Evolutionary conservation across 2,888 invertebrate species (phyloP).

Genomic region (Scrobipalpa atriplicella): DNA sequence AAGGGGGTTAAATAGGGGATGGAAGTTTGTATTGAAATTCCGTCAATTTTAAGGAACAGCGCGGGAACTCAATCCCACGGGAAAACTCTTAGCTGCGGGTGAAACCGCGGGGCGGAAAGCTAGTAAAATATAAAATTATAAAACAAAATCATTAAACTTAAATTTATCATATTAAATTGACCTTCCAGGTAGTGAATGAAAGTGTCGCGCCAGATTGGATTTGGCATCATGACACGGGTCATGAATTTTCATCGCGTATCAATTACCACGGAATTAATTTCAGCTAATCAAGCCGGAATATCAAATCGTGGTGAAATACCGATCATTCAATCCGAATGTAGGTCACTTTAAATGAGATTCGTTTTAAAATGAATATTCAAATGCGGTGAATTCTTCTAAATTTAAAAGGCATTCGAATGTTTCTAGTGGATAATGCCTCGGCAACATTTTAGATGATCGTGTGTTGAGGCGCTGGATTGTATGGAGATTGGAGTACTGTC

Average conservation of each 20-base stretch:
- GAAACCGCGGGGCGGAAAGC: too few relatives aligned
- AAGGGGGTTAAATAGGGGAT: too few relatives aligned
- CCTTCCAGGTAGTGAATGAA: background rate
- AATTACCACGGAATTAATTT: slow-evolving; percentile 38
- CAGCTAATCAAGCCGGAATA: slow-evolving; percentile 36
- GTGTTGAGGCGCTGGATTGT: too few relatives aligned
- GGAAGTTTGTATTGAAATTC: too few relatives aligned
- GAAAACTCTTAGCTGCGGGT: too few relatives aligned
- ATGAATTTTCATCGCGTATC: slow-evolving; percentile 26
- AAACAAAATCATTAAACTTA: too few relatives aligned
- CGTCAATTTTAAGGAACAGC: too few relatives aligned
- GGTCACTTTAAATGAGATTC: background rate
- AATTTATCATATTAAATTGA: too few relatives aligned
- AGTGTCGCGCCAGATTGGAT: slow-evolving; percentile 18
- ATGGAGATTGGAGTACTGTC: too few relatives aligned
- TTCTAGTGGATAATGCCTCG: background rate
- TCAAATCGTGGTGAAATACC: slow-evolving; percentile 1
- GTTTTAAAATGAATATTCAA: background rate
- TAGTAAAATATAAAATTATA: too few relatives aligned
- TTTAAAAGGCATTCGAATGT: background rate
- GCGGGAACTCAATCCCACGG: too few relatives aligned
- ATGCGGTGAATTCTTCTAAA: background rate
- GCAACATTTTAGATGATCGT: too few relatives aligned
- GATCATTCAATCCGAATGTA: slow-evolving; percentile 17
- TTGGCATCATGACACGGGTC: slow-evolving; percentile 2